A percentile compares a stretch with the other conserved stretches of the same genome.
These are phyloP conservation scores for Drosophila stalkeri DNA, from an alignment of 2,888 invertebrate species.

Conservation along the genomic window DNA sequence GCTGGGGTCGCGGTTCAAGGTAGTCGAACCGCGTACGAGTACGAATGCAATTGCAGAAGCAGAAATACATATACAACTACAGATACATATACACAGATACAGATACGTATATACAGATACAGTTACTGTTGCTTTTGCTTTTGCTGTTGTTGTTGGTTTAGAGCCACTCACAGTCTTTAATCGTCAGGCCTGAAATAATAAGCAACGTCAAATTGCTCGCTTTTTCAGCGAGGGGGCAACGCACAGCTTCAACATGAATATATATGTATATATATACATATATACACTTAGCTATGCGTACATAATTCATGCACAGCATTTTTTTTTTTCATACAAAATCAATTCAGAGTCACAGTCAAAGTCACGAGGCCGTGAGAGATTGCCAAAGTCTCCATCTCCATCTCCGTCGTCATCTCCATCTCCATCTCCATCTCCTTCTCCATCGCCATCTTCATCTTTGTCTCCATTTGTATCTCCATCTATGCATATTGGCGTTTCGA, in stretches of 20 bases:
- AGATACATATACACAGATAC: conserved; percentile 6
- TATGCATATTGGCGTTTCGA: conserved; percentile 42
- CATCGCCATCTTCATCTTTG: conserved; percentile 4
- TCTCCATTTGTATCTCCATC: conserved; percentile 9
- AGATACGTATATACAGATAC: conserved; percentile 13
- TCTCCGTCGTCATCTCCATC: conserved; percentile 6
- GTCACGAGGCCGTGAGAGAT: conserved; percentile 64
- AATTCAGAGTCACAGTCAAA: conserved; percentile 58
- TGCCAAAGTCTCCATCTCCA: conserved; percentile 30
- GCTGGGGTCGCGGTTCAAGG: conserved; percentile 63
- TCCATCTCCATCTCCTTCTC: conserved; percentile 4
- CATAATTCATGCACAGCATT: conserved; percentile 15
- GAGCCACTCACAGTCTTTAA: conserved; percentile 49
- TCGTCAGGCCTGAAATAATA: conserved; percentile 58
- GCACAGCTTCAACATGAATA: conserved; percentile 23
- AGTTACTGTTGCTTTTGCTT: conserved; percentile 2
- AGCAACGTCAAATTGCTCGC: conserved; percentile 63
- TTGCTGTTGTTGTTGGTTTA: conserved; percentile 7
- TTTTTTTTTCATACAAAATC: conserved; percentile 46
- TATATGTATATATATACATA: neutral
- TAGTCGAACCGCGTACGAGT: conserved; percentile 25
- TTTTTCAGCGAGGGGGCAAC: conserved; percentile 31
- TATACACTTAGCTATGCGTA: conserved; percentile 9
- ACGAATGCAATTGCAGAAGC: conserved; percentile 14
- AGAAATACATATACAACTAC: conserved; percentile 2